Evolutionary conservation across 2,113 vertebrate genomes (phyloP).

Genomic region (Gnathonemus longibarbis): DNA sequence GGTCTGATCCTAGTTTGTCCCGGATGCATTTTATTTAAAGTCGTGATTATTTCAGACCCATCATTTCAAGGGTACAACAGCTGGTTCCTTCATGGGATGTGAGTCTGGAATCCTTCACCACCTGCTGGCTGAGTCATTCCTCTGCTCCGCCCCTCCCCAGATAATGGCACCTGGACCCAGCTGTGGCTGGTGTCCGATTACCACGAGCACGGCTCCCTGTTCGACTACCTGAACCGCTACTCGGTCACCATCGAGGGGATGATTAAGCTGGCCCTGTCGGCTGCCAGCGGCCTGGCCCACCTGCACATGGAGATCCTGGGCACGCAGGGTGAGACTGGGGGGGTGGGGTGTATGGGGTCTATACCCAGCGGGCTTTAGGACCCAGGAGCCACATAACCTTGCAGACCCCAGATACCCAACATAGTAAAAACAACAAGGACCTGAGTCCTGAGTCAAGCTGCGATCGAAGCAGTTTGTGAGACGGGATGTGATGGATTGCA

Average conservation of each 20-base stretch:
- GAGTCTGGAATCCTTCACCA: not conserved
- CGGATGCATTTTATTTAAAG: not conserved
- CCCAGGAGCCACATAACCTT: not conserved
- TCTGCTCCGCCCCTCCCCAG: conserved; percentile 50
- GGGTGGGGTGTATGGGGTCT: not conserved
- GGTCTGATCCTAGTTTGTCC: not conserved
- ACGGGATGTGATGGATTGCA: not conserved
- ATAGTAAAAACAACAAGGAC: not conserved
- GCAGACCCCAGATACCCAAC: not conserved
- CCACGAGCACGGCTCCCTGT: conserved; percentile 91
- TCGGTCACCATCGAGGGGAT: conserved; percentile 92
- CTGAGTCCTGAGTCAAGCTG: not conserved
- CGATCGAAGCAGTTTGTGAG: not conserved
- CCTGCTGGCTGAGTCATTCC: not conserved
- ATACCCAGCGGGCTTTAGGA: not conserved
- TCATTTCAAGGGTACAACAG: not conserved
- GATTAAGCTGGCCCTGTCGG: conserved; percentile 89
- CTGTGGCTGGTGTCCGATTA: conserved; percentile 96
- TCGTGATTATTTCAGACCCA: not conserved
- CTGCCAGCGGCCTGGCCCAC: conserved; percentile 89
- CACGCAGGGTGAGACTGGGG: conserved; percentile 76
- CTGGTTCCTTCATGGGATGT: not conserved
- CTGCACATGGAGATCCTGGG: conserved; percentile 99
- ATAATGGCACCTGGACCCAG: conserved; percentile 97
- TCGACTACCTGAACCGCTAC: conserved; percentile 93